phyloP scores from a whole-genome alignment of 2,113 vertebrate species.

The Takifugu flavidus region DNA sequence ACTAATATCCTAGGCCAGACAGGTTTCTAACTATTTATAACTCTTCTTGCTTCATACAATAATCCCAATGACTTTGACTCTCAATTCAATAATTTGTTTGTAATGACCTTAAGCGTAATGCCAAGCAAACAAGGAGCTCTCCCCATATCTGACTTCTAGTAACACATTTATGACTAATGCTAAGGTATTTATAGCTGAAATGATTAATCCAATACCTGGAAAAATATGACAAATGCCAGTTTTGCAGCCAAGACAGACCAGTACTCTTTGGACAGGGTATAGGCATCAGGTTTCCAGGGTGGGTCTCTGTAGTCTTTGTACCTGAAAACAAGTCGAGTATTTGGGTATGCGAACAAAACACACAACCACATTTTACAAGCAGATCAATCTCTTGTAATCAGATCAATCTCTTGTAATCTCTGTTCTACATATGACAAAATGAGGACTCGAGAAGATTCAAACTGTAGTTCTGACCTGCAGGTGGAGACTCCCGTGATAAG shows the following conservation, averaged over 20 bases:
- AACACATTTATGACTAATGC: neutral
- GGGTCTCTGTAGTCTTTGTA: slow-evolving; percentile 98
- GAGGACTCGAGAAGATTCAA: slow-evolving; percentile 27
- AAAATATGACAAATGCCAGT: slow-evolving; percentile 93
- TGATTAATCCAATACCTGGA: slow-evolving; percentile 81
- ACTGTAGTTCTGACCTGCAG: slow-evolving; percentile 84
- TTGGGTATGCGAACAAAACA: neutral
- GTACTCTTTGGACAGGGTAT: slow-evolving; percentile 94
- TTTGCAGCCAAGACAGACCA: slow-evolving; percentile 91
- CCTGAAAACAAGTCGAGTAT: slow-evolving; percentile 62
- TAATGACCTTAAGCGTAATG: too few species aligned
- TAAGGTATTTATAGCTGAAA: neutral
- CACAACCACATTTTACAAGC: neutral
- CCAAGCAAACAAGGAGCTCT: too few species aligned
- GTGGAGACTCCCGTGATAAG: slow-evolving; percentile 80
- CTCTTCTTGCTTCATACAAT: too few species aligned
- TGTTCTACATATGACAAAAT: slow-evolving; percentile 26
- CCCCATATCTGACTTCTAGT: too few species aligned
- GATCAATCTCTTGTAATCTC: neutral
- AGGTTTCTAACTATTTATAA: too few species aligned
- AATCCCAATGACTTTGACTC: too few species aligned
- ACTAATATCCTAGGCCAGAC: too few species aligned
- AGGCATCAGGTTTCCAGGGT: slow-evolving; percentile 85
- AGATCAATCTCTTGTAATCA: neutral
- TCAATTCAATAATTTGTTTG: too few species aligned